Evolutionary conservation across 2,888 invertebrate species (phyloP), one percentile per base, ranked within the genome.

Genomic region (Calephelis perditalis): DNA sequence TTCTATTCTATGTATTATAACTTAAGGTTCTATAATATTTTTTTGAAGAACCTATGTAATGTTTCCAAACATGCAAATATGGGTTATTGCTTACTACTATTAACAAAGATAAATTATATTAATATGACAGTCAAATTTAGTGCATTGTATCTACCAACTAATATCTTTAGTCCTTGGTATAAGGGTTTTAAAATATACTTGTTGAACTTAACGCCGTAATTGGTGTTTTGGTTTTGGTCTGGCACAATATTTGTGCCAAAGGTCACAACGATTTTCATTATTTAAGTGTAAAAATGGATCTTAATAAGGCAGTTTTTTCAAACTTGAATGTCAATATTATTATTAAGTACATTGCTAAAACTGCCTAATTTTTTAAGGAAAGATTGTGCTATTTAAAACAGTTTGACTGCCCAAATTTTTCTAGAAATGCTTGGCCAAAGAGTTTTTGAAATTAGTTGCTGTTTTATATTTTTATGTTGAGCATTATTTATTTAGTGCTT

Each of bases 401-500:
- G 26, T 40, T 40, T 40, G 40, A 40, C 40, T 40, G 40, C 40
- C 40, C 8, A 40, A 40, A 40, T 4, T 40, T 40, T 40, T 40
- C 40, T 40, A 8, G 7, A 26, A 52, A 11, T 52, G 52, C 52
- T 35, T 35, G 35, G 26, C 52, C 52, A 52, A 52, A 35, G 11
- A 52, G 35, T 52, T 52, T 52, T 52, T 35, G 11, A 52, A 52
- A 26, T 52, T 35, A 35, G 35, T 35, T 35, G 52, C 52, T 52
- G 15, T 52, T 52, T 52, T 35, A 52, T 52, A 35, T 52, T 52
- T 26, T 15, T 35, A 35, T 52, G 10, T 52, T 26, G 26, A 52
- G 11, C 52, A 52, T 52, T 26, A 35, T 52, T 35, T 49, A 26
- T 49, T 49, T 49, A 9, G 49, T 49, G 49, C 52, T 26, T 52